Evolutionary conservation across 2,797 vertebrate genomes (phyloP), one percentile per base, ranked within the genome.

Genomic region (Gadopsis bispinosus): DNA sequence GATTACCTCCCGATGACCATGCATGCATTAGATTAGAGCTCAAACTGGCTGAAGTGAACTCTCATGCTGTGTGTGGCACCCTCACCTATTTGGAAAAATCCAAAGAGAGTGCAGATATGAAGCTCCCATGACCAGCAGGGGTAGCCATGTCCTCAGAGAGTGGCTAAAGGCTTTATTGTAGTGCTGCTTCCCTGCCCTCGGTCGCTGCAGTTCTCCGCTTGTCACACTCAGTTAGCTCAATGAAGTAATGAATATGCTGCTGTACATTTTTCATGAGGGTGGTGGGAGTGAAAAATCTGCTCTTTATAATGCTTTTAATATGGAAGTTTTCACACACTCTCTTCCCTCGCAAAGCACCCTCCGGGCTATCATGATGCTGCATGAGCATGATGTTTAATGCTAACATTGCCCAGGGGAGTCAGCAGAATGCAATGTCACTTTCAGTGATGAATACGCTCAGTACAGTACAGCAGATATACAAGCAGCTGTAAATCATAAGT

Each of bases 171-270:
- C 92, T 91, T 83, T 81, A 74, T 91, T 91, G 88, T 87, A 84
- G 80, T 75, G 81, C 84, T 90, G 91, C 91, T 81, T 87, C 85
- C 77, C 84, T 88, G 88, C 89, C 89, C 87, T 86, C 79, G 10
- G 84, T 88, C 45, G 80, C 89, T 75, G 87, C 87, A 80, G 91
- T 89, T 90, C 92, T 87, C 77, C 61, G 75, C 91, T 90, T 95
- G 94, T 95, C 95, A 94, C 89, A 92, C 87, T 90, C 87, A 88
- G 81, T 96, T 93, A 95, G 91, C 80, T 92, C 91, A 93, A 79
- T 89, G 88, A 77, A 92, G 92, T 92, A 91, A 95, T 92, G 91
- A 95, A 92, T 93, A 94, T 87, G 91, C 92, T 65, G 69, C 88
- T 91, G 88, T 94, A 88, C 91, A 94, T 93, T 93, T 94, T 95